Base-by-base conservation (phyloP, 2,113 vertebrate genomes). In the Lanius ludovicianus region DNA sequence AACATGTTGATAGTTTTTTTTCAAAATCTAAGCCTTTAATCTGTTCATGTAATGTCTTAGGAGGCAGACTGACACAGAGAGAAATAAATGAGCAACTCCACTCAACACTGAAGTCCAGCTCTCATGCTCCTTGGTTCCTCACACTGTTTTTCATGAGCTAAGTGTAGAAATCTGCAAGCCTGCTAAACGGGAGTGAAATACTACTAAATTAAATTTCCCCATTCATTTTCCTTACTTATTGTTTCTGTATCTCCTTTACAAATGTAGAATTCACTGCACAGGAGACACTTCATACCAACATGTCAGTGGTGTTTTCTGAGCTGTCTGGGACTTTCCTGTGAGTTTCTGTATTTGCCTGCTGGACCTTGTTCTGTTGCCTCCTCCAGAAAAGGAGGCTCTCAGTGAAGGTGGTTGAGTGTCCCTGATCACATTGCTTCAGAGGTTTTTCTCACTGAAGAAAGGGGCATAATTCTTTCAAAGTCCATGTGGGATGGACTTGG, bases 51-150 rank as follows among this genome's bases (percentile, higher is more conserved):
- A 44, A 41, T 64, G 49, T 21, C 24, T 56, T 23, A 44, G 60
- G 55, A 60, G 52, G 37, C 17, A 81, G 30, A 46, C 16, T 44
- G 42, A 39, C 31, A 39, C 0, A 0, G 11, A 74, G 31, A 52
- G 20, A 87, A 91, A 84, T 52, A 77, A 88, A 91, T 30, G 4
- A 86, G n/a, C 8, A 74, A 2, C 33, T 70, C 52, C 37, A 59
- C 42, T 39, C 74, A 31, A 53, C 20, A 35, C 5, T 39, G 57
- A 81, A 62, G 59, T 55, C 55, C 65, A 42, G 7, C 41, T 57
- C 55, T 89, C 42, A 37, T 0, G 0, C 6, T 60, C 14, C 37
- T 39, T 65, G 28, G 73, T 62, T 80, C 62, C 59, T 89, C 20
- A 28, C 8, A 46, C 30, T 60, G 8, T 28, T 82, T 79, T 81